phyloP scores from a whole-genome alignment of 2,797 vertebrate species.

The Botia kubotai region DNA sequence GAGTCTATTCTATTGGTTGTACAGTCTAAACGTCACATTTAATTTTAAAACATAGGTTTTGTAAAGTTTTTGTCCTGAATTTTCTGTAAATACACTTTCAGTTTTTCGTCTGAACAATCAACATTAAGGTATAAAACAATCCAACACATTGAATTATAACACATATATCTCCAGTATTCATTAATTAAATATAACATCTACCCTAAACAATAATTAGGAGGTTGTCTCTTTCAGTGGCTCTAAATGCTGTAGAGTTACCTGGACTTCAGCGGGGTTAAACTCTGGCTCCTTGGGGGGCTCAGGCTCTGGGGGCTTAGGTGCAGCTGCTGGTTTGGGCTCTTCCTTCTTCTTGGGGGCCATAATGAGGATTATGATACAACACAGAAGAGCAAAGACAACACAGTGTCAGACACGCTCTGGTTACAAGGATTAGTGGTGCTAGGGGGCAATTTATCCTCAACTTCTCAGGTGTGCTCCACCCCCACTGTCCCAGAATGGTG shows the following conservation, averaged over 20 bases:
- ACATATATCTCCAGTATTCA: background rate
- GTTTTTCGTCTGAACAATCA: too few relatives aligned
- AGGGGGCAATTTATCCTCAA: conserved; percentile 73
- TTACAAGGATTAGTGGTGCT: conserved; percentile 55
- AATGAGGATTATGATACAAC: conserved; percentile 36
- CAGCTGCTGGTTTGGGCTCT: conserved; percentile 81
- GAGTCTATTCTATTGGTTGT: too few relatives aligned
- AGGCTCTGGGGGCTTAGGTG: conserved; percentile 79
- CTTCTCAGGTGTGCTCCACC: conserved; percentile 71
- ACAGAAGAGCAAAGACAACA: conserved; percentile 49
- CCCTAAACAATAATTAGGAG: background rate
- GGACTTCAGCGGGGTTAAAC: conserved; percentile 86
- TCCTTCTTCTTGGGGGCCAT: conserved; percentile 98
- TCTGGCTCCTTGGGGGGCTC: conserved; percentile 86
- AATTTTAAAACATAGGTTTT: too few relatives aligned
- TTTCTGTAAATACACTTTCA: too few relatives aligned
- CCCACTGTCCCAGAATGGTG: conserved; percentile 59
- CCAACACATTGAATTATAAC: too few relatives aligned
- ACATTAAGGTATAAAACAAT: too few relatives aligned
- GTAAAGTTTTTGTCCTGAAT: too few relatives aligned
- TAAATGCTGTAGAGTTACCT: conserved; percentile 74
- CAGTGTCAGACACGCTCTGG: conserved; percentile 58
- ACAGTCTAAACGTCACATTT: too few relatives aligned
- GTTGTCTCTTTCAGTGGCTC: background rate
- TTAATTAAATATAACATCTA: background rate